These are phyloP conservation scores for Glyptemys insculpta DNA, from an alignment of 2,797 vertebrate genomes.

Conservation along the genomic window DNA sequence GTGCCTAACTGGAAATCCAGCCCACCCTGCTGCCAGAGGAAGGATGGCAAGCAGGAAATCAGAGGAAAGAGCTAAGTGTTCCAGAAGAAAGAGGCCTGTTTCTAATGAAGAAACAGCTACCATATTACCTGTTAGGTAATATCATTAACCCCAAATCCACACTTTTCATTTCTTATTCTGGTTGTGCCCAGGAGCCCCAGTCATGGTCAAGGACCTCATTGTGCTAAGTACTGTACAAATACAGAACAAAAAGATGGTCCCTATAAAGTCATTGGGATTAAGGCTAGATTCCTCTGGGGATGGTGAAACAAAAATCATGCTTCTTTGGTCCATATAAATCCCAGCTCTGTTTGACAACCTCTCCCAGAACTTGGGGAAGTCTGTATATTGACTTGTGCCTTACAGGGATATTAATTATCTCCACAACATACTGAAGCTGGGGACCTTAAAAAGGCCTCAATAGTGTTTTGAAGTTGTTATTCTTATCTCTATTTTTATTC, in stretches of 20 bases:
- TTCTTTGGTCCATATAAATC: too few relatives aligned
- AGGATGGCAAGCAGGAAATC: background rate
- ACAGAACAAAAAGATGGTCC: too few relatives aligned
- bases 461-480: conserved; percentile 41
- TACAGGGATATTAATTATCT: conserved; percentile 52
- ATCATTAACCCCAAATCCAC: background rate
- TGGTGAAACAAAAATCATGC: too few relatives aligned
- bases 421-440: background rate
- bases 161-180: background rate
- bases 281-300: background rate
- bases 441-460: background rate
- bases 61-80: background rate
- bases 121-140: background rate
- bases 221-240: too few relatives aligned
- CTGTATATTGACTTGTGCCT: conserved; percentile 49
- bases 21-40: background rate
- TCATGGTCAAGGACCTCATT: background rate
- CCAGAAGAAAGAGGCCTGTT: background rate
- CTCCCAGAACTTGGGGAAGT: background rate
- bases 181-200: background rate
- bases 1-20: too few relatives aligned
- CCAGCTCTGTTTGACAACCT: too few relatives aligned
- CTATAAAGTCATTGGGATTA: too few relatives aligned
- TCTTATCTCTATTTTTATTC: background rate
- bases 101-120: background rate